Evolutionary conservation across 2,797 vertebrate genomes (phyloP), one percentile per base, ranked within the genome.

Genomic region (Anabacerthia variegaticeps): DNA sequence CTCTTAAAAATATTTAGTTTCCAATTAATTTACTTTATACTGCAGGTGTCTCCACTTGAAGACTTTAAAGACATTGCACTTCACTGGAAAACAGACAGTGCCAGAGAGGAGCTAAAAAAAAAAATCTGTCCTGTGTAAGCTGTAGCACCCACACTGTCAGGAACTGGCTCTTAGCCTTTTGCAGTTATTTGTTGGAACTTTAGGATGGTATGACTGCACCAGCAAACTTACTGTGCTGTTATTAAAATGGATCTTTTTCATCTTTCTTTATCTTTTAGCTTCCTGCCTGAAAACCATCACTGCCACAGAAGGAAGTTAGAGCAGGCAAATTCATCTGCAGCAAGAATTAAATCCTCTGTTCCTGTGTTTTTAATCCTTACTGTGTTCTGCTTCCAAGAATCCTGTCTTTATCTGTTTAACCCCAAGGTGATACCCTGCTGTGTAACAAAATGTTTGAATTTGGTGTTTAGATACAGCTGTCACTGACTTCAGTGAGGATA

Each of bases 261-360:
- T 65, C 58, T 95, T 77, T 36, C n/a, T 81, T 88, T 88, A 75
- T 79, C 56, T 89, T 85, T 66, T 67, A 71, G 51, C 76, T 85
- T 77, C 32, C 61, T 88, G 75, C 28, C 89, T 94, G 72, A 88
- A 92, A 96, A 83, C n/a, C 16, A 27, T 86, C n/a, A 8, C 43
- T 41, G 6, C n/a, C 1, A 0, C 28, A 69, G 56, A 63, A 74
- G 43, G 48, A 94, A 52, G 21, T 21, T 30, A 44, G 52, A 87
- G 30, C 37, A 91, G 88, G 72, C 81, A 89, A 82, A 85, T 74
- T 77, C 52, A 77, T 22, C 44, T 85, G 68, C 56, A 80, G 46
- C 56, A 85, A 56, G 91, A 93, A 56, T 39, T 12, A 91, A 91
- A 79, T 91, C 44, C 21, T 74, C 39, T 43, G 1, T 71, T 91